phyloP scores from a whole-genome alignment of 2,113 vertebrate species.

The Pristiophorus japonicus region DNA sequence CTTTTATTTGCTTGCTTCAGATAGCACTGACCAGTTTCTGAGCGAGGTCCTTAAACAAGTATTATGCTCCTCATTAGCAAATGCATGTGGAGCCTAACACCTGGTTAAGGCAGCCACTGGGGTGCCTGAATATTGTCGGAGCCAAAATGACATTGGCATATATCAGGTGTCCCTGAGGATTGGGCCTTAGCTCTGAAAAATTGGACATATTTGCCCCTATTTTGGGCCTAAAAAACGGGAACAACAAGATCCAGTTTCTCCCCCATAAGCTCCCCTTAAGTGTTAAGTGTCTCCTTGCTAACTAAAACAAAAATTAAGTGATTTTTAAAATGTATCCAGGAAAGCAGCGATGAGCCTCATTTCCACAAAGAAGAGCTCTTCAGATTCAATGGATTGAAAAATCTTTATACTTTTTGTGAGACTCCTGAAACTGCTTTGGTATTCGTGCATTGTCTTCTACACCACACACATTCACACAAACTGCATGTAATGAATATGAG shows the following conservation, averaged over 20 bases:
- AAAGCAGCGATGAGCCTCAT: neutral
- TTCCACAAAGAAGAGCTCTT: neutral
- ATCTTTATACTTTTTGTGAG: neutral
- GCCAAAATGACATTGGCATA: neutral
- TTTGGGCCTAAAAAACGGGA: neutral
- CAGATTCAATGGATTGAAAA: conserved; percentile 10
- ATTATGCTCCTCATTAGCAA: neutral
- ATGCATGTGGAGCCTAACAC: neutral
- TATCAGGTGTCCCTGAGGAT: neutral
- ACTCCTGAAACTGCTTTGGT: neutral
- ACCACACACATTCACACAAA: neutral
- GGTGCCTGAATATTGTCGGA: neutral
- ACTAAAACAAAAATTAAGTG: neutral
- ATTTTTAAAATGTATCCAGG: neutral
- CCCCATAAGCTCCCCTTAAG: neutral
- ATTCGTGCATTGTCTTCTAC: neutral
- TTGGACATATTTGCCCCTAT: neutral
- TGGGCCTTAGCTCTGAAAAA: neutral
- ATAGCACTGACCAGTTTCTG: neutral
- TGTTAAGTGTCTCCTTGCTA: neutral
- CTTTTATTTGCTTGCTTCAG: neutral
- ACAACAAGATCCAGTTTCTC: no score
- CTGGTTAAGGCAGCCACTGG: neutral
- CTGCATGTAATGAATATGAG: neutral
- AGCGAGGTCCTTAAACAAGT: neutral